Conservation (phyloP, 2,797 vertebrate species). For the Linurgus olivaceus region DNA sequence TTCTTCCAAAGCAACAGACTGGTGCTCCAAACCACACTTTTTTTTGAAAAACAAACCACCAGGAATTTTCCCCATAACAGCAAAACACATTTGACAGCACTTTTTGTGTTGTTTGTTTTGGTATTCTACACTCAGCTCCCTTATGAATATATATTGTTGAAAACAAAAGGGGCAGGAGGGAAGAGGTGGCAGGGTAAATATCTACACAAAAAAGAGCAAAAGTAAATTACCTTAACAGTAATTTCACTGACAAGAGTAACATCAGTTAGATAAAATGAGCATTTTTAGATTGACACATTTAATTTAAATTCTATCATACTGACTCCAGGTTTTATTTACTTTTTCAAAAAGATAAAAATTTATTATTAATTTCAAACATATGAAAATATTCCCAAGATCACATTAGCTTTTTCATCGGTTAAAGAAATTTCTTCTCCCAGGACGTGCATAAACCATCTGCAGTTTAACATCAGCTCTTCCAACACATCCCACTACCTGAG, state of each 20-base stretch:
- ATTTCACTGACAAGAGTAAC: neutral
- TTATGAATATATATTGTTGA: neutral
- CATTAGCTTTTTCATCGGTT: neutral
- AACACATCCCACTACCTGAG: accelerated
- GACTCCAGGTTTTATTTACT: neutral
- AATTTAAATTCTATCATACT: neutral
- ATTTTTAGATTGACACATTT: neutral
- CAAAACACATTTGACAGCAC: neutral
- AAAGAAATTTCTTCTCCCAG: neutral
- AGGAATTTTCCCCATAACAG: neutral
- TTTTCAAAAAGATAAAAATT: neutral
- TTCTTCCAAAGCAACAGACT: neutral
- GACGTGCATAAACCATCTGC: neutral
- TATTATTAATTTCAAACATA: neutral
- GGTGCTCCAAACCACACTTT: neutral
- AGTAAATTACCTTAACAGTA: neutral
- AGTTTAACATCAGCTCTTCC: neutral
- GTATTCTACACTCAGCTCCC: neutral
- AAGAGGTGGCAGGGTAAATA: neutral
- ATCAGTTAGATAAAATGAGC: neutral
- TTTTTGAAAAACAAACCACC: neutral
- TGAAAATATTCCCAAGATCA: neutral
- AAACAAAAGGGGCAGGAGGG: neutral
- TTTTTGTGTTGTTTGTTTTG: neutral
- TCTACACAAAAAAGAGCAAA: neutral